These are phyloP conservation scores for Pitta sordida DNA, from an alignment of 2,113 vertebrate genomes.

Conservation along the genomic window DNA sequence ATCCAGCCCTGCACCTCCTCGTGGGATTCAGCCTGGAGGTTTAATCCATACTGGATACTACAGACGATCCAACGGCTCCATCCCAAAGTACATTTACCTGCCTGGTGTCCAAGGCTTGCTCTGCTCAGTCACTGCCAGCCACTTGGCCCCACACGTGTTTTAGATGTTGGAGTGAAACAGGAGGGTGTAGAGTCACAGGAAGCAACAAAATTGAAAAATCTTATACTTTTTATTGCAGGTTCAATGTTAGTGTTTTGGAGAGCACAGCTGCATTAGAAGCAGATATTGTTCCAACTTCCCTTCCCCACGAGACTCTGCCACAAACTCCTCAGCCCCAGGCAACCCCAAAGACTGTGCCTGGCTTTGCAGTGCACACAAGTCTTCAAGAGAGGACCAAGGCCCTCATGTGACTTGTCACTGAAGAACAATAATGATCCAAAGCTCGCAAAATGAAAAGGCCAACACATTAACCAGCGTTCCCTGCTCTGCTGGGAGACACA, in stretches of 20 bases:
- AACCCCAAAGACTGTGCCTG: neutral
- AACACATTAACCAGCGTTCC: neutral
- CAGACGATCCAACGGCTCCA: neutral
- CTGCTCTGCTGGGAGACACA: neutral
- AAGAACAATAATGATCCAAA: neutral
- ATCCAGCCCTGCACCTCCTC: neutral
- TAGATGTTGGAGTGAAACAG: neutral
- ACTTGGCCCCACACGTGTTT: neutral
- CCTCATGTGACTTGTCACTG: neutral
- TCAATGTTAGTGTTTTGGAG: constrained; percentile 30
- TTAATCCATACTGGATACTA: neutral
- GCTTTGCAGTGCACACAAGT: neutral
- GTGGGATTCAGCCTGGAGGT: neutral
- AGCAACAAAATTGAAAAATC: neutral
- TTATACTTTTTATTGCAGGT: constrained; percentile 20
- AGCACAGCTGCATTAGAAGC: constrained; percentile 1
- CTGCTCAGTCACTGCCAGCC: neutral
- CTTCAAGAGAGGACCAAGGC: neutral
- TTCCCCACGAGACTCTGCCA: neutral
- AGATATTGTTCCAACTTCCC: neutral
- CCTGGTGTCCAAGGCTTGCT: too few relatives aligned
- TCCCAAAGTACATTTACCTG: fast-evolving
- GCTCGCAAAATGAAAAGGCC: neutral
- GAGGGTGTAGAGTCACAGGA: neutral
- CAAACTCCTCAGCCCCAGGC: neutral